A percentile compares a stretch with the other conserved stretches of the same genome.
These are phyloP conservation scores for Ceyx cyanopectus DNA, from an alignment of 2,113 vertebrate genomes.

Conservation along the genomic window DNA sequence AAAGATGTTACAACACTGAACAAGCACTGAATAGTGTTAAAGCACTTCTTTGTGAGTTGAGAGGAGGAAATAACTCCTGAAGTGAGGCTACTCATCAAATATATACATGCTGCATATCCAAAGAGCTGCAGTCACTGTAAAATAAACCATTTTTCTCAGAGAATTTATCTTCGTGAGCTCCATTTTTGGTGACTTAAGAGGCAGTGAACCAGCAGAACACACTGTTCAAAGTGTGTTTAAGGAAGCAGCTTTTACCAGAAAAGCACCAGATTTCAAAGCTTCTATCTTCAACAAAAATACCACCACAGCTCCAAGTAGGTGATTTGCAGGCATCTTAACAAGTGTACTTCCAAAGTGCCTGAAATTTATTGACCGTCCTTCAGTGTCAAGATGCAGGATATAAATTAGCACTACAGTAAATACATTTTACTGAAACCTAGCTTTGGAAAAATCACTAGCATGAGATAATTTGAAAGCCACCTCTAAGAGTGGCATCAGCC, in stretches of 20 bases:
- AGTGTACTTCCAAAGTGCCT: neutral
- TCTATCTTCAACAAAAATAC: neutral
- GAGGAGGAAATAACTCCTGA: neutral
- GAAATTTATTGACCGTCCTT: neutral
- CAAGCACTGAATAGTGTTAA: neutral
- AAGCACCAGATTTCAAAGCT: neutral
- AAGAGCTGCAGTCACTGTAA: neutral
- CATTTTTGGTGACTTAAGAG: neutral
- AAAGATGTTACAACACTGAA: neutral
- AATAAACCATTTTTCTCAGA: neutral
- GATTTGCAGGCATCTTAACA: neutral
- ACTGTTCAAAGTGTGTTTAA: neutral
- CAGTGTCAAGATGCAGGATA: neutral
- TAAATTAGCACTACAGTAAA: neutral
- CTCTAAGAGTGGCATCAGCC: neutral
- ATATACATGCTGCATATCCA: neutral
- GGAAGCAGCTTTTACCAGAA: neutral
- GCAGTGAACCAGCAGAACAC: neutral
- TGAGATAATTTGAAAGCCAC: neutral
- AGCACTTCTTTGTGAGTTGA: neutral
- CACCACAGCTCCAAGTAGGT: neutral
- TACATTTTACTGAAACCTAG: neutral
- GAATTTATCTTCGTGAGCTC: neutral
- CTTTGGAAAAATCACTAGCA: neutral
- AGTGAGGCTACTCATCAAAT: neutral